Evolutionary conservation across 2,797 vertebrate species (phyloP), one percentile per base, ranked within the genome.

Genomic region (Crenichthys baileyi): DNA sequence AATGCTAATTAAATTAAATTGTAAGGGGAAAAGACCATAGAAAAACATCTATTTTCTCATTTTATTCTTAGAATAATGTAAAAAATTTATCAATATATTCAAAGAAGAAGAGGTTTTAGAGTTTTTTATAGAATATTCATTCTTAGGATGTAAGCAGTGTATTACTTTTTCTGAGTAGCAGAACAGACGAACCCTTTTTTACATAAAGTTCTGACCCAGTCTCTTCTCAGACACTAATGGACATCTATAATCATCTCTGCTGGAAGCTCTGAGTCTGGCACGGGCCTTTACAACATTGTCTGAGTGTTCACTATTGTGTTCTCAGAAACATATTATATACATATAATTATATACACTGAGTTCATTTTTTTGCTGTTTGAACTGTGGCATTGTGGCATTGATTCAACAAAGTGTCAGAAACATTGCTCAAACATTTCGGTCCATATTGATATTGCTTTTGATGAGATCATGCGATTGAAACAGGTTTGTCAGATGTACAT

Each of bases 211-310:
- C 90, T 94, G 93, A 94, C 95, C 95, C 90, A 95, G 83, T 94
- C 95, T 93, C 85, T 91, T 76, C 89, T 90, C 88, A 88, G 88
- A 74, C 81, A 84, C 89, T 93, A 92, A 95, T 94, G 93, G 94
- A 91, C 94, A 89, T 78, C 92, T 94, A 92, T 94, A 94, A 92
- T 89, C 82, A 87, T 93, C 88, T 86, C 80, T 82, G 82, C 82
- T 88, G 81, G 86, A 92, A 93, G 92, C 89, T 87, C 87, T 84
- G 80, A 90, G 80, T 90, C 82, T 78, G 72, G 31, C 77, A 80
- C 68, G n/a, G 70, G 75, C 70, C 39, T 29, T 56, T 65, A 56
- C 68, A 61, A 20, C 41, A 15, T 22, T 73, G 31, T 41, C 44
- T 48, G 63, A 58, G 48, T 51, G 39, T 48, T 4, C 71, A 82